Conservation (phyloP, 2,113 vertebrate genomes). For the Deroptyus accipitrinus region DNA sequence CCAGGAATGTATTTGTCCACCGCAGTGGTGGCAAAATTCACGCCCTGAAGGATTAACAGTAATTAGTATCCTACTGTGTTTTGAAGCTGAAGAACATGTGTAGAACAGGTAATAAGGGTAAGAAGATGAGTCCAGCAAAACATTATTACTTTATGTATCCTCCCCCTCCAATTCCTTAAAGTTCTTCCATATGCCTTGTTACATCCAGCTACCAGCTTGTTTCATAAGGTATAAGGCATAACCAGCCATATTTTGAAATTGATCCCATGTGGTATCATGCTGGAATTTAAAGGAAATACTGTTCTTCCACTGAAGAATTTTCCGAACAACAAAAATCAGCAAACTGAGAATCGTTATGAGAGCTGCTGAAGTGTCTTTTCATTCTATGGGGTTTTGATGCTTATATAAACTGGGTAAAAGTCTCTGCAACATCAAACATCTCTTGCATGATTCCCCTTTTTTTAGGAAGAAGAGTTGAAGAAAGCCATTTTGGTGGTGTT, state of each 20-base stretch:
- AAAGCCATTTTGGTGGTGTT: constrained; percentile 98
- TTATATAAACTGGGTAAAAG: background rate
- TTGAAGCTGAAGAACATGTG: background rate
- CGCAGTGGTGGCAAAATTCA: background rate
- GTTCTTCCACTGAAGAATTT: background rate
- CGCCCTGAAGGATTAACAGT: background rate
- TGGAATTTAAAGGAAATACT: background rate
- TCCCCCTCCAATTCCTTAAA: background rate
- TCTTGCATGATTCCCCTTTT: accelerated
- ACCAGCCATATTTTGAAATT: background rate
- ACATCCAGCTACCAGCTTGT: background rate
- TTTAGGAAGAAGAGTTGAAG: constrained; percentile 95
- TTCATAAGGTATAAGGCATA: background rate
- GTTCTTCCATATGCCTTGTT: background rate
- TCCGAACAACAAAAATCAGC: background rate
- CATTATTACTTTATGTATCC: background rate
- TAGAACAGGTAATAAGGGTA: background rate
- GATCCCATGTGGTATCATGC: background rate
- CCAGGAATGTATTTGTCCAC: background rate
- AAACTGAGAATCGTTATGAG: background rate
- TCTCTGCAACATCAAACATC: background rate
- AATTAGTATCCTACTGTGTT: background rate
- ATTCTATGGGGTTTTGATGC: background rate
- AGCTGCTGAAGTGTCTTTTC: background rate
- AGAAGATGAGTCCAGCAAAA: background rate